Base-by-base conservation (phyloP, 2,888 invertebrate species). In the Pollenia amentaria region DNA sequence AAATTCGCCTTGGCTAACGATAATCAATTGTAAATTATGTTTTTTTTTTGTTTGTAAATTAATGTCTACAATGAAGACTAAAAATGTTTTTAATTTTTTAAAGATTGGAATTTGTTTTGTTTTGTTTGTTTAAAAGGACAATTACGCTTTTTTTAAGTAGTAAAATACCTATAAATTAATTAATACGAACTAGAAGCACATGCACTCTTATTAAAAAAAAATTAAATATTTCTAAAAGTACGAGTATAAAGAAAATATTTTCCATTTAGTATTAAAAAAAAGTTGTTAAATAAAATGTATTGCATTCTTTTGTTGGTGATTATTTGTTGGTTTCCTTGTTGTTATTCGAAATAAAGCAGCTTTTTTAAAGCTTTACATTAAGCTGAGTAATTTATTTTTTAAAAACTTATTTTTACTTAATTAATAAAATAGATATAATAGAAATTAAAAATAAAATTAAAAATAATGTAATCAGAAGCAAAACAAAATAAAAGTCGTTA, bases 311-410 rank as follows among this genome's bases (percentile, higher is more conserved):
- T 73, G 48, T 65, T 84, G 60, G 46, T 80, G 72, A 81, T 53
- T 67, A 64, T 72, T 57, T 67, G 62, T 40, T 69, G 11, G 3
- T 51, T 51, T 76, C 0, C 40, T 73, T 46, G 12, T 29, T 46
- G 1, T 76, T 67, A 6, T 60, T 79, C 46, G 55, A 67, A 78
- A 79, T 62, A 44, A 72, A 69, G 65, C 78, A 87, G 88, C 88
- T 88, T 84, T 80, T 85, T 76, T 79, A 88, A 88, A 89, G 89
- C 88, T 88, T 88, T 87, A 88, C 88, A 88, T 88, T 89, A 89
- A 89, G 86, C 80, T 85, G 80, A 88, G 89, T 88, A 89, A 88
- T 88, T 87, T 88, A 76, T 18, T 64, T 53, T 7, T 29, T 29
- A 6, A 29, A 29, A 6, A 70, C 64, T 60, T 72, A 72, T 84